Conservation (phyloP, 2,113 vertebrate genomes). For the Tachycineta bicolor region DNA sequence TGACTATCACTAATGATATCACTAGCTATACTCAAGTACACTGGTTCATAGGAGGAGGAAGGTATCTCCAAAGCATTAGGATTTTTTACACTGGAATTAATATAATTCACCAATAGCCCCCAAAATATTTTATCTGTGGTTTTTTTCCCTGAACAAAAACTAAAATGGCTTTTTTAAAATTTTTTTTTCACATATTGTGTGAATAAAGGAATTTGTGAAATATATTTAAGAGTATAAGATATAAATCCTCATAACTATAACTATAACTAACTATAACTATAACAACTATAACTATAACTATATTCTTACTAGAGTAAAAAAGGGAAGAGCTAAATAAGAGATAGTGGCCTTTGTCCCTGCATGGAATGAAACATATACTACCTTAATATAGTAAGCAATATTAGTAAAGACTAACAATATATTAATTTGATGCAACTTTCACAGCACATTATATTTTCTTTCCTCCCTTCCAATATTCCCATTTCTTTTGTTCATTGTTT, state of each 20-base stretch:
- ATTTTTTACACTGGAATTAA: conserved; percentile 4
- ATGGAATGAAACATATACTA: background rate
- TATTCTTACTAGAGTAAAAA: background rate
- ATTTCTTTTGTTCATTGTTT: background rate
- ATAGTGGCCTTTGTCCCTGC: background rate
- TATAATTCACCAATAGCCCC: background rate
- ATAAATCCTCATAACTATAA: background rate
- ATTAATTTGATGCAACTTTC: background rate
- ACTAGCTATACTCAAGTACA: conserved; percentile 2
- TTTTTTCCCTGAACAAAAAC: background rate
- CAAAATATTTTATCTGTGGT: background rate
- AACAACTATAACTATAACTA: too few relatives aligned
- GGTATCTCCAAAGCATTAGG: background rate
- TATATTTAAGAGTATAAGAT: background rate
- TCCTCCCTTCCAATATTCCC: background rate
- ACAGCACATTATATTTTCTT: background rate
- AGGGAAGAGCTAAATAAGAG: background rate
- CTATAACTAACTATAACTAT: too few relatives aligned
- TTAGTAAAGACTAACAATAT: background rate
- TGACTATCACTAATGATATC: background rate
- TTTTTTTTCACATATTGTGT: background rate
- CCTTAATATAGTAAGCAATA: background rate
- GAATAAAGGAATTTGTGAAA: background rate
- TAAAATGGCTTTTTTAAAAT: background rate
- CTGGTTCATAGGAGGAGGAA: background rate